phyloP scores from a whole-genome alignment of 1,140 invertebrate genomes.

The Drosophila dunni region DNA sequence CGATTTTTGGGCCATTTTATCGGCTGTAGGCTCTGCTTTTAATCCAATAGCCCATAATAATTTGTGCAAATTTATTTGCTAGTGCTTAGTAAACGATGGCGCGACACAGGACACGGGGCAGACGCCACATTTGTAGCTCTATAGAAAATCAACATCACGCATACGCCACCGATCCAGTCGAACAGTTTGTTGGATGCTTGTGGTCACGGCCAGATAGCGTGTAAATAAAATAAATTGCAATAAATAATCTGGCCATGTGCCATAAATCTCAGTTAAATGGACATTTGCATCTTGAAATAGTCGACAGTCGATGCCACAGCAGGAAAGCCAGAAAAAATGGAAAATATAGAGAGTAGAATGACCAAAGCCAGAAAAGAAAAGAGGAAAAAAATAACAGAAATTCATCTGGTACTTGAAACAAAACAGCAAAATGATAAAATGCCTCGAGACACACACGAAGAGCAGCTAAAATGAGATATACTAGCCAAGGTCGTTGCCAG shows the following conservation, averaged over 20 bases:
- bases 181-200: constrained; percentile 29
- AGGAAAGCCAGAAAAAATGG: constrained; percentile 40
- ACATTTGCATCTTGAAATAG: constrained; percentile 82
- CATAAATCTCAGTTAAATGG: constrained; percentile 83
- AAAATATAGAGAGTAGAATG: constrained; percentile 14
- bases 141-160: constrained; percentile 26
- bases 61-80: constrained; percentile 81
- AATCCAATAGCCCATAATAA: constrained; percentile 78
- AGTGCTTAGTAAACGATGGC: constrained; percentile 63
- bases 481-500: constrained; percentile 15
- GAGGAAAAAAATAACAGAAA: constrained; percentile 28
- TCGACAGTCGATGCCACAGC: constrained; percentile 44
- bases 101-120: constrained; percentile 8
- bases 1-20: constrained; percentile 39
- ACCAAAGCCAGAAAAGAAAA: background rate
- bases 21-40: constrained; percentile 46
- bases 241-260: constrained; percentile 77
- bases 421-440: constrained; percentile 73
- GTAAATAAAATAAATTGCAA: constrained; percentile 83
- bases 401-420: constrained; percentile 65
- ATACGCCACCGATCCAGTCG: constrained; percentile 43
- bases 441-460: constrained; percentile 52
- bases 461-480: background rate
- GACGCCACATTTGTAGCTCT: constrained; percentile 4
- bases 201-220: constrained; percentile 76